Evolutionary conservation across 53 echinoderm and acorn worm species (phyloP).

Genomic region (Antedon mediterranea): DNA sequence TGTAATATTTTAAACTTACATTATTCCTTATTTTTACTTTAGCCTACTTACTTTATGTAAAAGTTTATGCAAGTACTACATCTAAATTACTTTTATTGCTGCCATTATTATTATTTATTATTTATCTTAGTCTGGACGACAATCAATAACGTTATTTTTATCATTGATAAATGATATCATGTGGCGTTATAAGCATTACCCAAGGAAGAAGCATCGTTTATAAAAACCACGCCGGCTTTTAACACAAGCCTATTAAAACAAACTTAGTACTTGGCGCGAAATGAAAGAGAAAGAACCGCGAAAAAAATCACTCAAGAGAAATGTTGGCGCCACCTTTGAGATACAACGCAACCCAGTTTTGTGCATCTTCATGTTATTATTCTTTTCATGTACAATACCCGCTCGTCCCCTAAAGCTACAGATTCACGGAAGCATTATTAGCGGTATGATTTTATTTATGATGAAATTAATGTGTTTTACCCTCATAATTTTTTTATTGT

Average conservation of each 20-base stretch:
- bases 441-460: too few species aligned
- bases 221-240: background rate
- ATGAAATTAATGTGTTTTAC: too few species aligned
- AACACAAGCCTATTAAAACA: background rate
- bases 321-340: background rate
- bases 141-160: background rate
- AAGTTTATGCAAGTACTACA: too few species aligned
- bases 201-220: background rate
- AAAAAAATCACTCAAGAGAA: background rate
- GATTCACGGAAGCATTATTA: too few species aligned
- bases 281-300: background rate
- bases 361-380: background rate
- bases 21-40: too few species aligned
- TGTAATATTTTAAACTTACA: too few species aligned
- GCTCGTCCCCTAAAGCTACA: background rate
- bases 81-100: background rate
- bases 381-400: background rate
- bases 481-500: too few species aligned
- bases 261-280: background rate
- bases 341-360: background rate
- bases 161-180: background rate
- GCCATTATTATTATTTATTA: background rate
- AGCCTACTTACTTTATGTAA: too few species aligned
- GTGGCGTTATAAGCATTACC: background rate
- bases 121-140: background rate